Conservation (phyloP, 2,888 invertebrate species). For the Phaedon cochleariae region DNA sequence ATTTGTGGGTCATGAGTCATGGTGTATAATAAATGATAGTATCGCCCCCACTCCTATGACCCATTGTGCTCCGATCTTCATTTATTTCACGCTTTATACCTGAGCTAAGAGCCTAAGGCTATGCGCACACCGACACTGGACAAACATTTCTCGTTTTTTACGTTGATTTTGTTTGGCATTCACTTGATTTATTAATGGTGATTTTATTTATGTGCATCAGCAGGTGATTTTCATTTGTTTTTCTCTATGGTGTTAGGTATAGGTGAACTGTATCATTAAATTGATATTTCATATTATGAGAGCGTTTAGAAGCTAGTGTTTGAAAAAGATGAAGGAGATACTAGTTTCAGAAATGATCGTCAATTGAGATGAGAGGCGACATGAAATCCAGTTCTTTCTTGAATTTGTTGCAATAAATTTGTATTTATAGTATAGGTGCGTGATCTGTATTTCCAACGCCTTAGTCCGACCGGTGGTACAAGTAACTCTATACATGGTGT, state of each 20-base stretch:
- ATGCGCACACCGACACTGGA: slow-evolving; percentile 31
- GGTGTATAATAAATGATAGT: slow-evolving; percentile 36
- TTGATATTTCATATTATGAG: neutral
- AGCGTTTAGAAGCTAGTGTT: too few relatives aligned
- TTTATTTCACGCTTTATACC: slow-evolving; percentile 24
- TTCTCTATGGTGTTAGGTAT: slow-evolving; percentile 31
- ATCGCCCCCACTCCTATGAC: slow-evolving; percentile 22
- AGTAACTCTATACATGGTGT: too few relatives aligned
- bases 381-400: too few relatives aligned
- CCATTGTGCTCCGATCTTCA: slow-evolving; percentile 24
- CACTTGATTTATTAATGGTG: slow-evolving; percentile 44
- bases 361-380: too few relatives aligned
- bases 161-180: slow-evolving; percentile 46
- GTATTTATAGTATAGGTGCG: too few relatives aligned
- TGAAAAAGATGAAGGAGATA: too few relatives aligned
- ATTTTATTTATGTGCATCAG: slow-evolving; percentile 47
- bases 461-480: too few relatives aligned
- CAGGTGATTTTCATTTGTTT: slow-evolving; percentile 43
- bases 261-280: slow-evolving; percentile 16
- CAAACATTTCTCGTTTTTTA: slow-evolving; percentile 43
- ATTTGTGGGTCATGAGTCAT: slow-evolving; percentile 34
- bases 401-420: too few relatives aligned
- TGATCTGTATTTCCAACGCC: too few relatives aligned
- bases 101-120: slow-evolving; percentile 19
- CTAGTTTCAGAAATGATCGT: too few relatives aligned